Evolutionary conservation across 2,797 vertebrate genomes (phyloP), one percentile per base, ranked within the genome.

Genomic region (Masticophis lateralis): DNA sequence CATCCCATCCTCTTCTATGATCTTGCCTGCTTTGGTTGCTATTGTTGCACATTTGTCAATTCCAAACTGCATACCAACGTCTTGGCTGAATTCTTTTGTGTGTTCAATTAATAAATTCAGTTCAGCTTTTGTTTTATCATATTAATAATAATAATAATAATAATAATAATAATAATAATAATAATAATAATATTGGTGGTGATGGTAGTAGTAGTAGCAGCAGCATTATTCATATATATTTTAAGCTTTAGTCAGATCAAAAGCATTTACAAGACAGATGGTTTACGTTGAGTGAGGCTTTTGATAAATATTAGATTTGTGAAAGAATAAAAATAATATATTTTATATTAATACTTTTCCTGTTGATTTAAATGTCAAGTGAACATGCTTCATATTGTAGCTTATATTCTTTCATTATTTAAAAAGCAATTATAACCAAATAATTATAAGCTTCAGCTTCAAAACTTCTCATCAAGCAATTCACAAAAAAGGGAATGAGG

Each of bases 331-430:
- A 32, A 95, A 92, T 28, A 43, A 18, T 18, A 55, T 60, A 11
- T 0, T 28, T 55, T 55, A 51, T 0, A 51, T 53, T 86, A 87
- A 55, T 55, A 27, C 14, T 55, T 53, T 14, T 55, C 86, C 13
- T 87, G 8, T 47, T 87, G 86, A 16, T 87, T 55, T 87, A 27
- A 87, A 51, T n/a, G 47, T n/a, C 51, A 87, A 16, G 51, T 87
- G 53, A 55, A 55, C 51, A 87, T 55, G 51, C 51, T 87, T 53
- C 27, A 20, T 51, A 87, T 47, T 86, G 37, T 25, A 86, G 20
- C 11, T 47, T 86, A 69, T 28, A 32, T 32, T 69, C n/a, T 32
- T 69, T 32, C 5, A 32, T 69, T n/a, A 69, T 69, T 69, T 69
- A 69, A 32, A 32, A 69, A 69, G 63, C 28, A 32, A 32, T 69